phyloP scores from a whole-genome alignment of 2,113 vertebrate species.

The Riparia riparia region DNA sequence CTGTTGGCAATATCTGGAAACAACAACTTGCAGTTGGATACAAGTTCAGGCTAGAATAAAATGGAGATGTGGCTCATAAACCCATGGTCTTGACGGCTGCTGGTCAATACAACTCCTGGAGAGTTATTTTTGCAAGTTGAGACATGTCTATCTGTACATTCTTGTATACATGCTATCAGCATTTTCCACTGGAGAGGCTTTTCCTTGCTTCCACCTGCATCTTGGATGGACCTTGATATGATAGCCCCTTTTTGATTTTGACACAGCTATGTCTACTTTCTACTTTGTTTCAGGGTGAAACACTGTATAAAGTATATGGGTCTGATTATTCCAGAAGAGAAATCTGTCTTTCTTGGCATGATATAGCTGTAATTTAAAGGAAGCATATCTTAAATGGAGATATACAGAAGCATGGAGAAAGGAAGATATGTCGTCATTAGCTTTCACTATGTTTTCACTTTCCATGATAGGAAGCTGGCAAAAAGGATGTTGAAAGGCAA shows the following conservation, averaged over 20 bases:
- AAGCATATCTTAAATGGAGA: not conserved
- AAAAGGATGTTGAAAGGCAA: not conserved
- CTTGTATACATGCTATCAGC: not conserved
- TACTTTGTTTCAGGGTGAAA: not conserved
- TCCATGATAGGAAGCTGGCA: not conserved
- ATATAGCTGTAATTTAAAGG: not conserved
- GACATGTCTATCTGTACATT: not conserved
- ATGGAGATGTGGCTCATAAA: conserved; percentile 17
- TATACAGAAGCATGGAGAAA: not conserved
- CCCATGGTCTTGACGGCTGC: not conserved
- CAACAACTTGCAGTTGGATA: not conserved
- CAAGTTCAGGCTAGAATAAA: conserved; percentile 1
- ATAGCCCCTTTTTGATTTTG: not conserved
- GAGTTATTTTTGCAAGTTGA: not conserved
- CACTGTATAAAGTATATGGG: not conserved
- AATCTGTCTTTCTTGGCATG: not conserved
- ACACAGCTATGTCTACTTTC: not conserved
- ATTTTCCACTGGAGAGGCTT: not conserved
- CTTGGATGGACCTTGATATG: not conserved
- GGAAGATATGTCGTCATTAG: not conserved
- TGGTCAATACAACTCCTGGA: not conserved
- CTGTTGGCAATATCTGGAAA: conserved; percentile 7
- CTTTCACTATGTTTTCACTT: no score
- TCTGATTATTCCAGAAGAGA: not conserved
- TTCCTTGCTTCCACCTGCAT: not conserved